Evolutionary conservation across 2,888 invertebrate genomes (phyloP), one percentile per base, ranked within the genome.

Genomic region (Synergus laeviventris): DNA sequence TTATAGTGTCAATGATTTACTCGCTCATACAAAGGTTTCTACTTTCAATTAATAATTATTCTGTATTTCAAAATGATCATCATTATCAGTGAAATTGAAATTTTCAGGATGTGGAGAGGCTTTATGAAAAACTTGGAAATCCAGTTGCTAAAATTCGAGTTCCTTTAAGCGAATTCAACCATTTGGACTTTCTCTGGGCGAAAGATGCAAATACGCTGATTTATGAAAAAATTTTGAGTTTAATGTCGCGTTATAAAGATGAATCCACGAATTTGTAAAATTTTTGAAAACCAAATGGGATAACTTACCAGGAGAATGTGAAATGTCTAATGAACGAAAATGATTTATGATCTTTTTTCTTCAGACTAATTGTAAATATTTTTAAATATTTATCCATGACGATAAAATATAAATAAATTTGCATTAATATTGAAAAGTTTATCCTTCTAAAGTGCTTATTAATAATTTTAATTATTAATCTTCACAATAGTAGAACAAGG

Each of bases 161-260:
- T 2, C 89, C 92, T 0, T 88, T 92, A 83, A 89, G 92, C 42
- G 89, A 91, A 62, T 95, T 94, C 80, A 94, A 93, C 85, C 95
- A 95, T 86, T 89, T 94, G 82, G 95, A 95, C 85, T 95, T 93
- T 80, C 84, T 94, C 60, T 95, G 93, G 91, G 94, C 94, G 0
- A 90, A 89, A 9, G 92, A 93, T 81, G 93, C 93, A 0, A 73
- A 64, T 12, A 39, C n/a, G n/a, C 56, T 76, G 12, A 21, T 80
- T 38, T 78, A 80, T 60, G 54, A 78, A 1, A 74, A 78, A 45
- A 21, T 80, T 3, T 49, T 78, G 21, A 42, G 54, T 59, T 16
- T 78, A 4, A 16, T 78, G 59, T 59, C 64, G 1, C 70, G 18
- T 9, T 70, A 45, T 2, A 49, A 24, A 24, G 21, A 59, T 3